A percentile compares a stretch with the other conserved stretches of the same genome.
Evolutionary conservation across 2,888 invertebrate genomes (phyloP).

Genomic region (Cyaniris semiargus): DNA sequence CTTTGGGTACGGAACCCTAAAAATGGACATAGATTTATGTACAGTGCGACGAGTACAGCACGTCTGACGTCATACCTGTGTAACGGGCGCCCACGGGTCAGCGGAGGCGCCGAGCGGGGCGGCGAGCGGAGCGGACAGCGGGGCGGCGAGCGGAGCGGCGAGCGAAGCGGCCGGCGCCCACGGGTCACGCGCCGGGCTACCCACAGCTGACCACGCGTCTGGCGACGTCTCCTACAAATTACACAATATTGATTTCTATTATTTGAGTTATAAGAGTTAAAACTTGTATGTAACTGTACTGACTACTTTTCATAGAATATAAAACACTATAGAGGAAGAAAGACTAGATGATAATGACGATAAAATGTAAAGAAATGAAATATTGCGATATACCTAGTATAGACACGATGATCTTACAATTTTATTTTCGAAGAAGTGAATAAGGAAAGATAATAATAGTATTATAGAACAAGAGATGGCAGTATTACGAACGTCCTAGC

Average conservation of each 20-base stretch:
- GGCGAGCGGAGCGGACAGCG: constrained; percentile 67
- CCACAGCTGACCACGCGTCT: constrained; percentile 84
- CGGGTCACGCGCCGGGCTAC: constrained; percentile 66
- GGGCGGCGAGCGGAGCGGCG: constrained; percentile 83
- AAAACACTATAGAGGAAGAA: not conserved
- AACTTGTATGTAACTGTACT: too few species aligned
- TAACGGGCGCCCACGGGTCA: constrained; percentile 70
- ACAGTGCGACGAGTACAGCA: too few species aligned
- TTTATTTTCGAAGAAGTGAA: too few species aligned
- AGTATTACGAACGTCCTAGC: not conserved
- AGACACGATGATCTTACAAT: too few species aligned
- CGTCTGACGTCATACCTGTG: constrained; percentile 53
- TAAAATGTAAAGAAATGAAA: not conserved
- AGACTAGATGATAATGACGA: not conserved
- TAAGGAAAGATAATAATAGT: too few species aligned
- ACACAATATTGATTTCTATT: not conserved
- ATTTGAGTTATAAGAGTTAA: too few species aligned
- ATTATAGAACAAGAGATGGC: too few species aligned
- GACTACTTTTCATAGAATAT: too few species aligned
- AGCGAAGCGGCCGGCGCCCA: constrained; percentile 67
- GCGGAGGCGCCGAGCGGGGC: constrained; percentile 51
- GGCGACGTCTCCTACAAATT: constrained; percentile 65
- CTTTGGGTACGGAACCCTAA: too few species aligned
- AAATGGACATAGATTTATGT: too few species aligned
- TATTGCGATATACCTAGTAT: not conserved